Base-by-base conservation (phyloP, 1,140 invertebrate species). In the Drosophila jambulina region DNA sequence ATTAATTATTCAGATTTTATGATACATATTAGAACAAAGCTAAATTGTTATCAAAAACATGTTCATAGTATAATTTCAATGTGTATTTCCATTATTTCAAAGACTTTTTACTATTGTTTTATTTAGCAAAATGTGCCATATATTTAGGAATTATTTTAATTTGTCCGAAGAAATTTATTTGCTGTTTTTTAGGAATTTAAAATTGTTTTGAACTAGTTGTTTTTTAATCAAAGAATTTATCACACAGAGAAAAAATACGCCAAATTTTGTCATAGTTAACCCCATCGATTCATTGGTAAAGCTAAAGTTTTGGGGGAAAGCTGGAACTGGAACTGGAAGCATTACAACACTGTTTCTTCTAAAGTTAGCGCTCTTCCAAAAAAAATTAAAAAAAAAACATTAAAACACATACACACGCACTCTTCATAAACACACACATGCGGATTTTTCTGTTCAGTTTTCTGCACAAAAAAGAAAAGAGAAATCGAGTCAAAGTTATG, bases 341-440 rank as follows among this genome's bases (percentile, higher is more conserved):
- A 21, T 45, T 59, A 25, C 51, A 84, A 67, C 63, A 77, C 62
- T 71, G 51, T 51, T 43, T 45, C 12, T 27, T 64, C 38, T 74
- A n/a, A 62, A 65, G 64, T 51, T 58, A 25, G 49, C 53, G 84
- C 76, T 87, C 84, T 88, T 87, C 77, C 80, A 87, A 71, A 48
- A 46, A 45, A 62, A 53, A 29, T n/a, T 8, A 7, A 13, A 0
- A 72, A 63, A 46, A 21, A 45, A 21, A 21, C 13, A 46, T 1
- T 49, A 25, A 65, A 56, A 58, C 56, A 72, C 46, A 53, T 23
- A 15, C 7, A 51, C 25, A 36, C 59, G 40, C 27, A 38, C 43
- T 34, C 12, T 34, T 13, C 10, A 13, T 34, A 13, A 34, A 70
- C 56, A 38, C 46, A 57, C 43, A 70, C 45, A 64, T 17, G 51